Percentiles rank a stretch among this genome's conserved stretches.
phyloP scores from a whole-genome alignment of 2,113 vertebrate species.

The Collichthys lucidus region DNA sequence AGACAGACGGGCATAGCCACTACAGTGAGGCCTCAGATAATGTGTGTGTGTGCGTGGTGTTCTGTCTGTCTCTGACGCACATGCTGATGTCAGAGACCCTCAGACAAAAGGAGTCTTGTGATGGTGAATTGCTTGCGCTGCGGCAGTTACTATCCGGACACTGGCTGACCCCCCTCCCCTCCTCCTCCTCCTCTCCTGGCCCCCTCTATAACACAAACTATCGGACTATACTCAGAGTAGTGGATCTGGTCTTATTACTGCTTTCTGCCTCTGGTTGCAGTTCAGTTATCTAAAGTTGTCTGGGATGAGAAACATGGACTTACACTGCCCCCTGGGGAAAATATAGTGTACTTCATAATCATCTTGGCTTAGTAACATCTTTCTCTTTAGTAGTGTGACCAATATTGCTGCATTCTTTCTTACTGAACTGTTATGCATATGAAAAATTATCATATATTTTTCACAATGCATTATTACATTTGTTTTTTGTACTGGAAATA shows the following conservation, averaged over 20 bases:
- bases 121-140: constrained; percentile 76
- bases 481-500: neutral
- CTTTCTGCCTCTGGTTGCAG: constrained; percentile 3
- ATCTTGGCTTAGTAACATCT: neutral
- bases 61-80: constrained; percentile 84
- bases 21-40: constrained; percentile 61
- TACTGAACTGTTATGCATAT: neutral
- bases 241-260: neutral
- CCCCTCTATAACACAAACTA: constrained; percentile 49
- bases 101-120: constrained; percentile 86
- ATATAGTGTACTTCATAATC: neutral
- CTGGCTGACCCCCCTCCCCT: neutral
- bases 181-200: neutral
- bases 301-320: neutral
- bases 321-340: constrained; percentile 53
- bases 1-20: constrained; percentile 41
- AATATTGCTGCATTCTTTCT: neutral
- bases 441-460: neutral
- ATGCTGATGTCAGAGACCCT: constrained; percentile 83
- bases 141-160: constrained; percentile 61
- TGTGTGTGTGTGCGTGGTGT: constrained; percentile 46
- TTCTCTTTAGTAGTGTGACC: neutral
- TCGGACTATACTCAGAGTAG: constrained; percentile 45
- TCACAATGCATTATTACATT: neutral
- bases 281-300: constrained; percentile 31